Evolutionary conservation across 2,797 vertebrate species (phyloP).

Genomic region (Sebastes steindachneri): DNA sequence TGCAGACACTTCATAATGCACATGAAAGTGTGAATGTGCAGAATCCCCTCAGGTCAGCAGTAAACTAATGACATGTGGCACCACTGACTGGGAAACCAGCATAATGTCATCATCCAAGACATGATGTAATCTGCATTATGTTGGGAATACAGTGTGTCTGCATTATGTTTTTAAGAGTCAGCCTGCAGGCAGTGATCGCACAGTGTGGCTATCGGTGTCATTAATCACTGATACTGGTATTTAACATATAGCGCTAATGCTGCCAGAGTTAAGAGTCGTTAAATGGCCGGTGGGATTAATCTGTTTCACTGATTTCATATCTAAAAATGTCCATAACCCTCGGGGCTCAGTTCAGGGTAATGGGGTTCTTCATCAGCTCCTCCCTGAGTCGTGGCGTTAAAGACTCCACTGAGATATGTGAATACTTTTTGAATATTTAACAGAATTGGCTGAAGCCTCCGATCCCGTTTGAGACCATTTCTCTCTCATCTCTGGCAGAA

Average conservation of each 20-base stretch:
- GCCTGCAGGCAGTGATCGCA: not conserved
- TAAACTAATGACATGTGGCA: conserved; percentile 36
- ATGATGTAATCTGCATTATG: conserved; percentile 20
- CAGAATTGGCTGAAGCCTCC: not conserved
- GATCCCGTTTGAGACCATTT: not conserved
- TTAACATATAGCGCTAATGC: conserved; percentile 16
- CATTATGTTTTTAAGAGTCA: conserved; percentile 23
- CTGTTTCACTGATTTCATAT: conserved; percentile 36
- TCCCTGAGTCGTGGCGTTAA: conserved; percentile 21
- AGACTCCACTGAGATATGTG: not conserved
- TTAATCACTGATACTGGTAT: conserved; percentile 39
- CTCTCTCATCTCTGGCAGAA: not conserved
- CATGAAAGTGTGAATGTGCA: conserved; percentile 28
- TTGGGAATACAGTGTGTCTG: conserved; percentile 6
- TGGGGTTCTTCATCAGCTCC: conserved; percentile 33
- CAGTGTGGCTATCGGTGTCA: conserved; percentile 7
- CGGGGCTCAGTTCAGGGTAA: conserved; percentile 11
- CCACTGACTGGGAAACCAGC: conserved; percentile 16
- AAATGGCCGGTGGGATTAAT: conserved; percentile 27
- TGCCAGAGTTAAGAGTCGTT: conserved; percentile 8
- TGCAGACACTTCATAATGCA: conserved; percentile 15
- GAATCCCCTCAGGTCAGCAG: conserved; percentile 43
- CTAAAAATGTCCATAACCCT: conserved; percentile 17
- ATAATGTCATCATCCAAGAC: conserved; percentile 24
- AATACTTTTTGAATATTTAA: conserved; percentile 14